Base-by-base conservation (phyloP, 2,113 vertebrate species). In the Oncorhynchus clarkii region DNA sequence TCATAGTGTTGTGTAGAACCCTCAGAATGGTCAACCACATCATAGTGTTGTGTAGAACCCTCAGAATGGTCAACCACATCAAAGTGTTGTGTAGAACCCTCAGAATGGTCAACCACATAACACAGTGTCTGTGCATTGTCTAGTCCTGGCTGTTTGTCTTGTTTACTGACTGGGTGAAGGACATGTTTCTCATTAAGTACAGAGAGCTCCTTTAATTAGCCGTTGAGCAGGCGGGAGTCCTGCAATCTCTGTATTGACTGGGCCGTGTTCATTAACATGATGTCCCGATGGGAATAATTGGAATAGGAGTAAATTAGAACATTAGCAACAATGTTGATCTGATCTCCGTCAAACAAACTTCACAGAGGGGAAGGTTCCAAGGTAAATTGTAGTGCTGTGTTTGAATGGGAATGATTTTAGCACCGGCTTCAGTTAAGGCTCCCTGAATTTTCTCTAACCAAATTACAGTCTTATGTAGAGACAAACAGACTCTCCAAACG, bases 171-270 rank as follows among this genome's bases (percentile, higher is more conserved):
- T 67, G 48, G 70, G 27, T 72, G 70, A 78, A 78, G 70, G 76
- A 29, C 76, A 67, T 67, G 27, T 51, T 72, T 72, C 70, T 78
- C 70, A 78, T 67, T 78, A 71, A 76, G 57, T n/a, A 67, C 76
- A 67, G 31, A 45, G 59, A 59, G 70, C 62, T 5, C n/a, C 60
- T 65, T 71, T 71, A 71, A 77, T 71, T 71, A 77, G 45, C 74
- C 8, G 13, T 24, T 13, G 59, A 48, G 34, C 59, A 60, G 74
- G 68, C 59, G 1, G 54, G 68, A 64, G 22, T 11, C 65, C 11
- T 5, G 65, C 11, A 14, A 66, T 77, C 69, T 71, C 49, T 78
- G 64, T 78, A 78, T 72, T 67, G 70, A 67, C 76, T 67, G 48
- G 60, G 59, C 60, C 24, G 60, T 77, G 69, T 77, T 67, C 70